A percentile compares a stretch with the other conserved stretches of the same genome.
Conservation (phyloP, 2,888 invertebrate species). For the Napeogenes sylphis region DNA sequence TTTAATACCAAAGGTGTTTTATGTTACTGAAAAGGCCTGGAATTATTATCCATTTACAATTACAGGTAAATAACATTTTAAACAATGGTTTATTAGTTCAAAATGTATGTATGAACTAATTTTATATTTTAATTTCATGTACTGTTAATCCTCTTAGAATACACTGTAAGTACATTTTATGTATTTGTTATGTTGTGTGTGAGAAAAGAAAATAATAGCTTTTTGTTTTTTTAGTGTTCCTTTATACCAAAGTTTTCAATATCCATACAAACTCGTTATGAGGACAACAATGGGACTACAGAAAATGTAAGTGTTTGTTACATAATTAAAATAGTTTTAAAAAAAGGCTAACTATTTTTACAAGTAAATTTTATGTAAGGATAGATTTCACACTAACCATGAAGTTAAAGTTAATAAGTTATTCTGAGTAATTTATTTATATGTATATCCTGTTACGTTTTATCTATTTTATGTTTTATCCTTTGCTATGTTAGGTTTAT, state of each 20-base stretch:
- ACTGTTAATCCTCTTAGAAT: slow-evolving; percentile 69
- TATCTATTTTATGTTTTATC: no score
- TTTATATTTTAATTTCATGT: slow-evolving; percentile 52
- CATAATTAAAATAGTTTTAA: no score
- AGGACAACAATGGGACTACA: slow-evolving; percentile 90
- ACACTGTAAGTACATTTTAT: slow-evolving; percentile 80
- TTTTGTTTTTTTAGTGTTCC: slow-evolving; percentile 85
- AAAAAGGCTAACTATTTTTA: no score
- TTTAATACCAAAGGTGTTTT: slow-evolving; percentile 92
- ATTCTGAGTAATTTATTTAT: no score
- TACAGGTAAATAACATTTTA: slow-evolving; percentile 78
- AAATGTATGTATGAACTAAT: slow-evolving; percentile 14
- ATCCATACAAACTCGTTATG: slow-evolving; percentile 92
- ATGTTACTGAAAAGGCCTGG: slow-evolving; percentile 96
- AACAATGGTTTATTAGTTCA: neutral
- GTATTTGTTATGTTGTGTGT: slow-evolving; percentile 6
- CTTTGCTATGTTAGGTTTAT: no score
- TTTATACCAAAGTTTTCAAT: slow-evolving; percentile 91
- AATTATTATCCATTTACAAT: slow-evolving; percentile 95
- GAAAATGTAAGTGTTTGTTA: slow-evolving; percentile 85
- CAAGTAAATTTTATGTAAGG: no score
- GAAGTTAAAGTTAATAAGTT: no score
- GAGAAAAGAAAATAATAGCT: slow-evolving; percentile 4
- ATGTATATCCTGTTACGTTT: no score
- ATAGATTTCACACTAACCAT: no score